Conservation (phyloP, 2,888 invertebrate genomes). For the Sicus ferrugineus region DNA sequence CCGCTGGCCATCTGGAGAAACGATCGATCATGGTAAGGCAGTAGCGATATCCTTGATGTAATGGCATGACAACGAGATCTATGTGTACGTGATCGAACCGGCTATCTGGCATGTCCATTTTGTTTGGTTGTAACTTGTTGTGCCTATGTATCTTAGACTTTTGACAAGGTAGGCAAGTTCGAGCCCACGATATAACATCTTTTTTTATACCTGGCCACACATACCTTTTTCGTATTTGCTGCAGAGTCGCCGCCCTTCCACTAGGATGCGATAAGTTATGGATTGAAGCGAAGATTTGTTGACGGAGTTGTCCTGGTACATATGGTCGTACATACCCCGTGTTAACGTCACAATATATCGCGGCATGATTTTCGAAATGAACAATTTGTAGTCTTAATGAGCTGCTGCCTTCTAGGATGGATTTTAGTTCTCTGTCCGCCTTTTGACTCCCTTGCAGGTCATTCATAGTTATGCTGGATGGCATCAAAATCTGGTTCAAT, state of each 20-base stretch:
- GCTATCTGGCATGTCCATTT: conserved; percentile 18
- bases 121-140: conserved; percentile 16
- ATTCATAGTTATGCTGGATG: conserved; percentile 18
- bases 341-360: conserved; percentile 25
- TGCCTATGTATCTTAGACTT: conserved; percentile 28
- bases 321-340: conserved; percentile 24
- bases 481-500: conserved; percentile 27
- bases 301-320: conserved; percentile 14
- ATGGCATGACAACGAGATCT: conserved; percentile 33
- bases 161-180: conserved; percentile 30
- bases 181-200: conserved; percentile 23
- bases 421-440: conserved; percentile 30
- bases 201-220: conserved; percentile 35
- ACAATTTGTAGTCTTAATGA: conserved; percentile 30
- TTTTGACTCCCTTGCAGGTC: conserved; percentile 27
- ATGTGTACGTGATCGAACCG: conserved; percentile 33
- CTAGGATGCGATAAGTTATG: conserved; percentile 30
- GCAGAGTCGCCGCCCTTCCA: conserved; percentile 21
- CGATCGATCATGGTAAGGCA: conserved; percentile 34
- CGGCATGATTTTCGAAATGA: conserved; percentile 18
- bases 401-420: conserved; percentile 27
- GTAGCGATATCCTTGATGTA: conserved; percentile 7
- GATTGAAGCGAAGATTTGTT: conserved; percentile 1
- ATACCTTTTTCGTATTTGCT: conserved; percentile 23
- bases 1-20: conserved; percentile 28